Conservation (phyloP, 2,888 invertebrate species). For the Cryptocephalus primarius region DNA sequence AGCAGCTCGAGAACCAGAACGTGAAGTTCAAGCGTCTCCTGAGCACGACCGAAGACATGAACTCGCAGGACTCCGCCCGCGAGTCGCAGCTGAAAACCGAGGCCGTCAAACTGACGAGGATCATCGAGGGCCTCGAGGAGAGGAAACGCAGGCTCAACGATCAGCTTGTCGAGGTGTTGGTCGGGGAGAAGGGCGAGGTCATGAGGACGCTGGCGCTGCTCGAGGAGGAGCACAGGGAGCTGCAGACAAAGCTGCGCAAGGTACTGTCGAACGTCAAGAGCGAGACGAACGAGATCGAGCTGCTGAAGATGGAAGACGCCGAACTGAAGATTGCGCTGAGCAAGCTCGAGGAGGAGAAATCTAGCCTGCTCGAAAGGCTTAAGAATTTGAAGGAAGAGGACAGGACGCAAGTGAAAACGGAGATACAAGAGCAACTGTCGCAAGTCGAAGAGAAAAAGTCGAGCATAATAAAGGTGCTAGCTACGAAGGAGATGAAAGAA, state of each 20-base stretch:
- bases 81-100: conserved; percentile 9
- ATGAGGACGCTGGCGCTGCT: conserved; percentile 4
- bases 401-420: conserved; percentile 9
- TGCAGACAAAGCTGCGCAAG: conserved; percentile 12
- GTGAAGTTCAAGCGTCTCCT: conserved; percentile 15
- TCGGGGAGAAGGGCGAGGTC: conserved; percentile 4
- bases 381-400: conserved; percentile 11
- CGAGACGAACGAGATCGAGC: conserved; percentile 10
- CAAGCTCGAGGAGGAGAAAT: conserved; percentile 13
- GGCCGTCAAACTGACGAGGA: conserved; percentile 9
- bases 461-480: conserved; percentile 1
- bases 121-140: conserved; percentile 12
- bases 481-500: conserved; percentile 1
- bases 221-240: conserved; percentile 11
- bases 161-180: conserved; percentile 8
- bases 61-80: conserved; percentile 10
- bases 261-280: conserved; percentile 12
- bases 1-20: conserved; percentile 20
- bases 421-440: conserved; percentile 13
- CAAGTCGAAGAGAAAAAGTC: conserved; percentile 5
- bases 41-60: conserved; percentile 14
- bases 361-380: conserved; percentile 8
- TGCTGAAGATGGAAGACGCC: conserved; percentile 10
- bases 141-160: conserved; percentile 15
- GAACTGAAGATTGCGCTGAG: conserved; percentile 11